Evolutionary conservation across 2,888 invertebrate genomes (phyloP), one percentile per base, ranked within the genome.

Genomic region (Hesperia comma): DNA sequence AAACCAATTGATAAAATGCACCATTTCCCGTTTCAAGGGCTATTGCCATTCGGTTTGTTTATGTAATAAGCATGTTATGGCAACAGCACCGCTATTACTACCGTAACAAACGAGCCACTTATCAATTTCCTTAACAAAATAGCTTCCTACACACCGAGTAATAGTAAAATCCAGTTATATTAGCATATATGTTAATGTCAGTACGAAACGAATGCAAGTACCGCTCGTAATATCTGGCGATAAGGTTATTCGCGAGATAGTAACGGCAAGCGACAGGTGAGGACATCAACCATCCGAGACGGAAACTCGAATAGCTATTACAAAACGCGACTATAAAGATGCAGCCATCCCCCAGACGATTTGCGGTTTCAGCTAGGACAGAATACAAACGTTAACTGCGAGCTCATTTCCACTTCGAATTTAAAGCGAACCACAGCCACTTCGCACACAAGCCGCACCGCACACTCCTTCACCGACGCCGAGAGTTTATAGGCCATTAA

Each of bases 351-450:
- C 2, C 73, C 70, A 75, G 74, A 76, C 84, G 79, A 81, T 87
- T 89, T 90, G 90, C 81, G 89, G 91, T 90, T 80, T 74, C 74
- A 76, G 76, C 78, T 79, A 76, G 77, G 77, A 80, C 81, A 77
- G 79, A 77, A 79, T 78, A 80, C 79, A 78, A 79, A 83, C 78
- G 79, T 77, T 86, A 84, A 86, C 80, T 80, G 83, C 79, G 62
- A 77, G 79, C 84, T 85, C 87, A 87, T 88, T 88, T 87, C 86
- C 87, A 88, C 83, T 80, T 83, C 72, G 77, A 81, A 85, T 87
- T 87, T 83, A 79, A 82, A 80, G 77, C 71, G 75, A 84, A 88
- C 87, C 87, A 78, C 90, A 88, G 76, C 74, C 82, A 80, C 81
- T 85, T 84, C 74, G 77, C 76, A 73, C 76, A 77, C 76, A 71